Evolutionary conservation across 2,113 vertebrate genomes (phyloP).

Genomic region (Sylvia atricapilla): DNA sequence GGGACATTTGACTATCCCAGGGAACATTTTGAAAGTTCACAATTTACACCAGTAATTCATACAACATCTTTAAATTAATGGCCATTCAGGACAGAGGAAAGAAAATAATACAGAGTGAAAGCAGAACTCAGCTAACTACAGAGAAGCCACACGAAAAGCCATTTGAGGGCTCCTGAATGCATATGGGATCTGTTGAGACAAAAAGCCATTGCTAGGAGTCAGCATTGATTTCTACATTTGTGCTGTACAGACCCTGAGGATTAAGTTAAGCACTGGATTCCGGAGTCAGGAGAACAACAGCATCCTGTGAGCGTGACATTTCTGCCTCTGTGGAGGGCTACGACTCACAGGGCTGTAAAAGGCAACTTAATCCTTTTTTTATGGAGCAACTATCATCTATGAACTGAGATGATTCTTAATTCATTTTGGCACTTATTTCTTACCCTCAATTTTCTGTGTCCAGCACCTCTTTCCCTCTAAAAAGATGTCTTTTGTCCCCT

Average conservation of each 20-base stretch:
- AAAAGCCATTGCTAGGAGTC: background rate
- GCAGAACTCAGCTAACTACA: background rate
- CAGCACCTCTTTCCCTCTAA: background rate
- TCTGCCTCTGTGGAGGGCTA: background rate
- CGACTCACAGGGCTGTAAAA: background rate
- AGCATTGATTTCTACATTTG: background rate
- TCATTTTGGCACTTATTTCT: background rate
- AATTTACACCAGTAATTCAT: background rate
- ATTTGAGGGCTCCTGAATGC: background rate
- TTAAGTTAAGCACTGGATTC: background rate
- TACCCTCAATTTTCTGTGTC: background rate
- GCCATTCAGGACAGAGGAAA: background rate
- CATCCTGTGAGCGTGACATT: background rate
- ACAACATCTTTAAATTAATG: background rate
- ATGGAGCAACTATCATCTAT: background rate
- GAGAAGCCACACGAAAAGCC: background rate
- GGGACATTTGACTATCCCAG: background rate
- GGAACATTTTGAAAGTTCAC: background rate
- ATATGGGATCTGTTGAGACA: background rate
- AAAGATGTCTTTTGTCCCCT: background rate
- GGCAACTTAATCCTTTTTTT: background rate
- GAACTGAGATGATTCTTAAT: background rate
- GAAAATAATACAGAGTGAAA: background rate
- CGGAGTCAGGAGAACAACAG: background rate
- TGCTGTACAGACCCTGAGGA: background rate